Evolutionary conservation across 2,888 invertebrate species (phyloP).

Genomic region (Parnassius mnemosyne): DNA sequence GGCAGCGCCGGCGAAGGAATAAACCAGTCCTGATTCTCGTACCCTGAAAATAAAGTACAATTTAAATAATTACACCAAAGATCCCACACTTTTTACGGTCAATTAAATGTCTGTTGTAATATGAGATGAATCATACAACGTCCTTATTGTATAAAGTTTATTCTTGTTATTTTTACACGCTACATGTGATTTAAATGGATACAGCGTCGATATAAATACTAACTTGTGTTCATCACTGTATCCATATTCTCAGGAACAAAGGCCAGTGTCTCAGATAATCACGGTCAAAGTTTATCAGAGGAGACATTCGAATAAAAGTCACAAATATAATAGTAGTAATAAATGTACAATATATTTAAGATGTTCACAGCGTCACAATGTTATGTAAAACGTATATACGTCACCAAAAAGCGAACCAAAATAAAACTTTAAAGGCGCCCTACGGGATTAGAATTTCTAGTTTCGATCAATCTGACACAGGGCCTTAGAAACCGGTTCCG

Average conservation of each 20-base stretch:
- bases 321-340: slow-evolving; percentile 1
- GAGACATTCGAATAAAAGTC: neutral
- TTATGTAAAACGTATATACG: slow-evolving; percentile 12
- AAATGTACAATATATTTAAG: neutral
- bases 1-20: slow-evolving; percentile 93
- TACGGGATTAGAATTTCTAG: slow-evolving; percentile 25
- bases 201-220: slow-evolving; percentile 12
- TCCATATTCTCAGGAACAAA: slow-evolving; percentile 3
- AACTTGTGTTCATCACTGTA: slow-evolving; percentile 19
- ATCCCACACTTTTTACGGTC: neutral
- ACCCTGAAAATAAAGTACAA: slow-evolving; percentile 79
- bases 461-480: slow-evolving; percentile 24
- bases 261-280: slow-evolving; percentile 5
- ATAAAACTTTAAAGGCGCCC: slow-evolving; percentile 18
- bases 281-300: slow-evolving; percentile 18
- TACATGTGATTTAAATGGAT: slow-evolving; percentile 11
- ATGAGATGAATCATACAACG: slow-evolving; percentile 20
- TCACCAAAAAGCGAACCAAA: slow-evolving; percentile 10
- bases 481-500: slow-evolving; percentile 24
- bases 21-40: slow-evolving; percentile 96
- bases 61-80: slow-evolving; percentile 3
- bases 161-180: slow-evolving; percentile 9
- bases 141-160: slow-evolving; percentile 11
- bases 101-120: neutral
- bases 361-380: too few relatives aligned